Base-by-base conservation (phyloP, 2,113 vertebrate species). In the Daboia siamensis region DNA sequence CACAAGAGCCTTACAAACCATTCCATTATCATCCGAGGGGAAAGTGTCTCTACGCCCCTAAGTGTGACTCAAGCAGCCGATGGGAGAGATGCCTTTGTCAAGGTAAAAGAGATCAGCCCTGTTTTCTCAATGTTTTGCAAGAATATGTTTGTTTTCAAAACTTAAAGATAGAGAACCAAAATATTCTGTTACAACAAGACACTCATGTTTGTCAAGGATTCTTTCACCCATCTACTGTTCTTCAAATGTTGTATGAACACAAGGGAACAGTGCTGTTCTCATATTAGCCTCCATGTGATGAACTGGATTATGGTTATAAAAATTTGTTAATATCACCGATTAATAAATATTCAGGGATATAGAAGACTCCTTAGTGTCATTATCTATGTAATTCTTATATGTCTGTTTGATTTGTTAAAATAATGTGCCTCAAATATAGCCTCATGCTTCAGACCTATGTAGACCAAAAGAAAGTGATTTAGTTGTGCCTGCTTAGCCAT, bases 11-110 rank as follows among this genome's bases (percentile, higher is more conserved):
- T 99, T 95, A 98, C 97, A 93, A 98, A 98, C 88, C 98, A 98
- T 74, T 98, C 98, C 86, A 98, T 99, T 94, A 97, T 98, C 95
- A 98, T 99, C 48, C 97, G 97, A 26, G 98, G 98, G 93, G 99
- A 99, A 93, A 97, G 96, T 0, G 98, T 99, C 90, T 98, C 97
- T 94, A 98, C 97, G 93, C 97, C 97, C 52, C 97, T 99, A 95
- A 99, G 96, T 51, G 89, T 97, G 1, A 55, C 86, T 44, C 99
- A 99, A 97, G 99, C 99, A 6, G 93, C 97, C 39, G 98, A 98
- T 26, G 98, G 98, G 88, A 98, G 98, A 93, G 98, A 99, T 8
- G 99, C 99, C 61, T 99, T 99, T 93, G 98, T 98, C 94, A 99
- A 99, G 98, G 99, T 99, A 94, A 61, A 23, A n/a, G 13, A 56